Evolutionary conservation across 2,113 vertebrate genomes (phyloP).

Genomic region (Platysteira castanea): DNA sequence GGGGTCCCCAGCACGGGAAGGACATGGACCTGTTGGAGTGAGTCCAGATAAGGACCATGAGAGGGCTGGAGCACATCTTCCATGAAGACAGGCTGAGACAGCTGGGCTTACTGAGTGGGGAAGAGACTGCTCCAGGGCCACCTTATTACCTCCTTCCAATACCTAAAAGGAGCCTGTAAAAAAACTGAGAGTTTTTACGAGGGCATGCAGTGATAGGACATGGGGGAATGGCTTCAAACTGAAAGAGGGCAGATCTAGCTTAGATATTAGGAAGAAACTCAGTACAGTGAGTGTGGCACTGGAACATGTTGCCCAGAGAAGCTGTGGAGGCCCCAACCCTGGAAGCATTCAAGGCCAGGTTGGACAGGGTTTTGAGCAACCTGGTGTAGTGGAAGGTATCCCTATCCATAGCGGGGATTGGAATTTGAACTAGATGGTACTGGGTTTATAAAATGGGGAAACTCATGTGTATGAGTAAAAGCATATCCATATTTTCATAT

Average conservation of each 20-base stretch:
- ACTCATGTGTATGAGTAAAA: neutral
- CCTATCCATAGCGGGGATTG: neutral
- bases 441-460: neutral
- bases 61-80: neutral
- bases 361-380: neutral
- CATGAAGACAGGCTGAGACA: neutral
- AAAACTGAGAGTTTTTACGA: neutral
- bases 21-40: neutral
- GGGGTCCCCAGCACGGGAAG: neutral
- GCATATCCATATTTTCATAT: neutral
- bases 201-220: neutral
- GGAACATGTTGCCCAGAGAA: neutral
- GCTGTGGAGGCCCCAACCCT: fast-evolving
- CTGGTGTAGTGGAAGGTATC: neutral
- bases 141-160: neutral
- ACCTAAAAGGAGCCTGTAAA: neutral
- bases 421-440: neutral
- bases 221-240: neutral
- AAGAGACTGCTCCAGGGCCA: neutral
- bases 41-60: neutral
- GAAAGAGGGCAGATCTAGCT: neutral
- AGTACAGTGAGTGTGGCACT: neutral
- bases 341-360: neutral
- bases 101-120: neutral
- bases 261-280: neutral